Conservation (phyloP, 2,797 vertebrate species). For the Rhynchotus rufescens region DNA sequence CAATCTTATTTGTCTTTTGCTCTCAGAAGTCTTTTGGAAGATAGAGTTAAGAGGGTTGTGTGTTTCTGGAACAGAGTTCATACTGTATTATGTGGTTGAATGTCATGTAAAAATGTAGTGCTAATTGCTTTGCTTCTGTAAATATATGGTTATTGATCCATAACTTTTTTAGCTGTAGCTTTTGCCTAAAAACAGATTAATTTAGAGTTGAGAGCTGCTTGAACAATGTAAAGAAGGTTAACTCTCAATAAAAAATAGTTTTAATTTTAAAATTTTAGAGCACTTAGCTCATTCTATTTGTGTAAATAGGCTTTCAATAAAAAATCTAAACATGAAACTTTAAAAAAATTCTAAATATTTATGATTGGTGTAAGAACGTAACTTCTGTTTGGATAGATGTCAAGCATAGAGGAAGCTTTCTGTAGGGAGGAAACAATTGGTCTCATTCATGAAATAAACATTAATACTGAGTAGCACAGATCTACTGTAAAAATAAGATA, state of each 20-base stretch:
- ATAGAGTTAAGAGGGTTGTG: not conserved
- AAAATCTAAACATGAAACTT: not conserved
- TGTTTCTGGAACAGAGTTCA: not conserved
- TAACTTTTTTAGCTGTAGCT: not conserved
- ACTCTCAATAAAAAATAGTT: not conserved
- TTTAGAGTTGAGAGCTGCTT: not conserved
- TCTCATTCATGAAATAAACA: constrained; percentile 32
- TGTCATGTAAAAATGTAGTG: not conserved
- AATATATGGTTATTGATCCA: not conserved
- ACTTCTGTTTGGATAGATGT: constrained; percentile 20
- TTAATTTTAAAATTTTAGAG: not conserved
- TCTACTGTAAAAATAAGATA: not conserved
- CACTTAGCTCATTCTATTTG: not conserved
- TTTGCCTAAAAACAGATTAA: not conserved
- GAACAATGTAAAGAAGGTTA: not conserved
- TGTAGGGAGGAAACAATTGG: not conserved
- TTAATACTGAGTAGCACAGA: not conserved
- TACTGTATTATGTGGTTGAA: not conserved
- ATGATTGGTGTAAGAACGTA: not conserved
- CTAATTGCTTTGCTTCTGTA: not conserved
- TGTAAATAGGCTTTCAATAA: not conserved
- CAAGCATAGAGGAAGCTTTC: constrained; percentile 29
- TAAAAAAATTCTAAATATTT: constrained; percentile 36
- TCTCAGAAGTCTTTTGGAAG: not conserved
- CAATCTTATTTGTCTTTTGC: not conserved